Conservation (phyloP, 1,140 invertebrate species). For the Carposina sasakii region DNA sequence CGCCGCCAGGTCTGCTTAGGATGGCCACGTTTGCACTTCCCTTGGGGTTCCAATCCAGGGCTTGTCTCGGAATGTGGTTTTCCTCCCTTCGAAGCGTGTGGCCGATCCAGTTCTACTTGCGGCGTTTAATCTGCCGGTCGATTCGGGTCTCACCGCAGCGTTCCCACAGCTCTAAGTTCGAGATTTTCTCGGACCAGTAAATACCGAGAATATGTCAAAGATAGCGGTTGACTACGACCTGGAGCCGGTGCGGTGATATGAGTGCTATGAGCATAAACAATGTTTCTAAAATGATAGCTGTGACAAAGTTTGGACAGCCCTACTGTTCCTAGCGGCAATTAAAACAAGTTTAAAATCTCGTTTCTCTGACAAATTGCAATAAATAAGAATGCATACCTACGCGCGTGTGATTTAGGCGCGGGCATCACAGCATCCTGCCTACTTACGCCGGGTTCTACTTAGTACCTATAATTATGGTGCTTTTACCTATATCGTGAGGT, state of each 20-base stretch:
- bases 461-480: not conserved
- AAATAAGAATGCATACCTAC: constrained; percentile 41
- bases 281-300: not conserved
- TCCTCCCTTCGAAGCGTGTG: too few relatives aligned
- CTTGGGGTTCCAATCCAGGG: too few relatives aligned
- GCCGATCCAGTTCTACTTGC: too few relatives aligned
- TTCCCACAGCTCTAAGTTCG: too few relatives aligned
- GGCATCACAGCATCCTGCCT: not conserved
- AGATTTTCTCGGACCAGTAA: not conserved
- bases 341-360: constrained; percentile 52
- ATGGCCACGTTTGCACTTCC: too few relatives aligned
- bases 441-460: not conserved
- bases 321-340: constrained; percentile 29
- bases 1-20: too few relatives aligned
- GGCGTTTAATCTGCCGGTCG: too few relatives aligned
- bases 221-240: not conserved
- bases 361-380: constrained; percentile 52
- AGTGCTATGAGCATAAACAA: not conserved
- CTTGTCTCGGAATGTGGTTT: too few relatives aligned
- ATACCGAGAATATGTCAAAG: not conserved
- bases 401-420: constrained; percentile 24
- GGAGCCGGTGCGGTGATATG: not conserved
- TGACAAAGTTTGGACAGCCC: constrained; percentile 9
- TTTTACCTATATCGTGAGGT: not conserved
- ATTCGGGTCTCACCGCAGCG: too few relatives aligned